Evolutionary conservation across 2,113 vertebrate genomes (phyloP).

Genomic region (Podarcis raffonei): DNA sequence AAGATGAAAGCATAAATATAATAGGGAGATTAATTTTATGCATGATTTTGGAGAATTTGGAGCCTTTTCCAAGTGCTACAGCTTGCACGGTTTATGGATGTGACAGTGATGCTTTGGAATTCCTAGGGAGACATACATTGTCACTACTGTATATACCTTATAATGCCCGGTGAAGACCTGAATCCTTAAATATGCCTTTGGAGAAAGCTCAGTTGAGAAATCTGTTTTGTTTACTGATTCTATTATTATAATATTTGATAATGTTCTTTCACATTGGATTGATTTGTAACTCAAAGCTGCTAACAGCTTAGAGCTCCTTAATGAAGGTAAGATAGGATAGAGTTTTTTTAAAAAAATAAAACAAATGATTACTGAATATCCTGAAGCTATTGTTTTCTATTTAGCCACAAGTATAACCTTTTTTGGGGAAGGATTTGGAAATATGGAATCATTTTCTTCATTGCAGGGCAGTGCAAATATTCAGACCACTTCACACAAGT

Average conservation of each 20-base stretch:
- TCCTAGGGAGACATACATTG: neutral
- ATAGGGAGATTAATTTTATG: neutral
- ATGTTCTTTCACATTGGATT: neutral
- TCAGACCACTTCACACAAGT: conserved; percentile 83
- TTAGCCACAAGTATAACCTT: no score
- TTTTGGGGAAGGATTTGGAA: fast-evolving
- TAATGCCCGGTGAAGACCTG: neutral
- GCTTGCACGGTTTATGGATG: neutral
- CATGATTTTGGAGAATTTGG: neutral
- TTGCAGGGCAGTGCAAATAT: conserved; percentile 78
- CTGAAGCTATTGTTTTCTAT: fast-evolving
- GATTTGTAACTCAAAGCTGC: neutral
- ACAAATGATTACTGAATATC: fast-evolving
- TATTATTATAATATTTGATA: neutral
- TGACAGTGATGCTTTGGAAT: neutral
- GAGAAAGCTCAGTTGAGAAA: neutral
- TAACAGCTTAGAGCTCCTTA: neutral
- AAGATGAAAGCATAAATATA: neutral
- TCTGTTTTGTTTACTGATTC: neutral
- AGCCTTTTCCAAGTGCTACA: neutral
- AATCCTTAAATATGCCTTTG: neutral
- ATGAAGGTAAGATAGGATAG: neutral
- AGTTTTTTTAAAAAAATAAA: neutral
- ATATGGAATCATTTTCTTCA: neutral
- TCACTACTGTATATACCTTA: neutral